These are phyloP conservation scores for Molanna angustata DNA, from an alignment of 2,888 invertebrate genomes.

Conservation along the genomic window DNA sequence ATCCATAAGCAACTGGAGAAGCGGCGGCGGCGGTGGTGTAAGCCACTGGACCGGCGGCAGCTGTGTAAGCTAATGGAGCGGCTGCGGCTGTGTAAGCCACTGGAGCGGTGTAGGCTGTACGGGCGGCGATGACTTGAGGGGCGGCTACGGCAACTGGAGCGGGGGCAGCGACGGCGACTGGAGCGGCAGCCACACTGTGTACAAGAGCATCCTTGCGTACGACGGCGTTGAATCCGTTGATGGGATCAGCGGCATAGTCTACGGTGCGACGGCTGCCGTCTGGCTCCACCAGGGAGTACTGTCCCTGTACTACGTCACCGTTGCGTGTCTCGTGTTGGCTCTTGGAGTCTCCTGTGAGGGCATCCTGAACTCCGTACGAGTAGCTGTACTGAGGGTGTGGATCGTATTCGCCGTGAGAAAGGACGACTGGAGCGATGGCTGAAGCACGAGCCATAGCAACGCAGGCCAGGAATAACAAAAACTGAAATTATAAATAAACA, in stretches of 20 bases:
- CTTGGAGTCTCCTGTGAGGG: not conserved
- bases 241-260: not conserved
- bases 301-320: not conserved
- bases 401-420: not conserved
- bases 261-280: not conserved
- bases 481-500: too few relatives aligned
- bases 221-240: conserved; percentile 2
- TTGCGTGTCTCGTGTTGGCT: not conserved
- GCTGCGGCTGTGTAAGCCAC: conserved; percentile 26
- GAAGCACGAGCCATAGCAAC: too few relatives aligned
- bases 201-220: not conserved
- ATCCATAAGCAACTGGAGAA: conserved; percentile 22
- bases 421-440: too few relatives aligned
- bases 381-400: not conserved
- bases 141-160: not conserved
- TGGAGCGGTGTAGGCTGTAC: conserved; percentile 30
- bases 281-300: conserved; percentile 2
- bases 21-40: conserved; percentile 31
- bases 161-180: not conserved
- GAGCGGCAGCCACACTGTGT: not conserved
- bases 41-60: conserved; percentile 34
- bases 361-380: not conserved
- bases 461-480: too few relatives aligned
- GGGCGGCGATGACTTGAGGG: conserved; percentile 25
- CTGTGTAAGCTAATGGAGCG: conserved; percentile 31